Percentiles rank a stretch among this genome's conserved stretches.
phyloP scores from a whole-genome alignment of 2,888 invertebrate species.

The Lypha dubia region DNA sequence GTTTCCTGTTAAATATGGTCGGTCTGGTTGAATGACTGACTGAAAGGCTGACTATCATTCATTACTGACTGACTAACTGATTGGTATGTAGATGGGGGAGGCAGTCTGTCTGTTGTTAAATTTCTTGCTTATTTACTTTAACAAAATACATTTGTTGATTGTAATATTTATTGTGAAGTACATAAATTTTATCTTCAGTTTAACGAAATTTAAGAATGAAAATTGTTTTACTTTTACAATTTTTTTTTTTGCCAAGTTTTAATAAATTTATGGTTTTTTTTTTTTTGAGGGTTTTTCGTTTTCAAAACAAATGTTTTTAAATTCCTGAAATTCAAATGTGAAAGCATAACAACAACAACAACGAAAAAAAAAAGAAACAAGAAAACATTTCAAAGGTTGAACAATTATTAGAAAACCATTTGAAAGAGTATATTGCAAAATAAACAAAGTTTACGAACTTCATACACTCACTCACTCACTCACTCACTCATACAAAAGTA shows the following conservation, averaged over 20 bases:
- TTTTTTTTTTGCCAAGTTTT: background rate
- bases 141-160: constrained; percentile 1
- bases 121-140: constrained; percentile 17
- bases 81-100: no score
- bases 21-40: constrained; percentile 3
- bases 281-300: background rate
- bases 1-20: constrained; percentile 49
- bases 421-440: constrained; percentile 11
- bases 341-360: no score
- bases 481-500: background rate
- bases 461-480: background rate
- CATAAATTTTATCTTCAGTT: constrained; percentile 20
- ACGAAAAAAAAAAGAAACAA: no score
- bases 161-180: constrained; percentile 35
- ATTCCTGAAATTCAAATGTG: background rate
- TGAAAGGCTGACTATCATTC: constrained; percentile 31
- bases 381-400: constrained; percentile 5
- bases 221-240: constrained; percentile 21
- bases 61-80: no score
- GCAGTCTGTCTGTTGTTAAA: background rate
- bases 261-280: constrained; percentile 10
- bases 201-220: constrained; percentile 24
- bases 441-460: constrained; percentile 28
- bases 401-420: constrained; percentile 24
- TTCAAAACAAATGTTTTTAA: background rate